These are phyloP conservation scores for Lucifuga dentata DNA, from an alignment of 2,113 vertebrate species.

Conservation along the genomic window DNA sequence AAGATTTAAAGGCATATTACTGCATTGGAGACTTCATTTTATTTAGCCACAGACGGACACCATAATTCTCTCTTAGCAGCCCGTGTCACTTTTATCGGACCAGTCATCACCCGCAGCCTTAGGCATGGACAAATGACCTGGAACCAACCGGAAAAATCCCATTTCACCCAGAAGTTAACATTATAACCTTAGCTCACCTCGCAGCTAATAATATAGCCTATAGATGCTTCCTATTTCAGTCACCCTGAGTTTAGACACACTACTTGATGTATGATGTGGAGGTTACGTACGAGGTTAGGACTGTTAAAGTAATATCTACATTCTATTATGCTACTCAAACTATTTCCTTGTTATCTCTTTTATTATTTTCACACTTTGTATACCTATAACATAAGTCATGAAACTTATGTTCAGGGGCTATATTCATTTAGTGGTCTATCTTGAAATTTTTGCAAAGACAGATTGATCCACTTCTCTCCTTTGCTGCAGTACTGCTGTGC, in stretches of 20 bases:
- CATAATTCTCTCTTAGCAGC: slow-evolving; percentile 39
- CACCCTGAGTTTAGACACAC: slow-evolving; percentile 14
- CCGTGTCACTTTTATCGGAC: slow-evolving; percentile 51
- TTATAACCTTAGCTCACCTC: slow-evolving; percentile 21
- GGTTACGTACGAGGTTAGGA: slow-evolving; percentile 3
- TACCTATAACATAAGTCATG: too few species aligned
- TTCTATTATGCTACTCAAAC: not conserved
- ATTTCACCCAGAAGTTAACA: slow-evolving; percentile 54
- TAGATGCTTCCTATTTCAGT: slow-evolving; percentile 22
- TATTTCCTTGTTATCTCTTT: too few species aligned
- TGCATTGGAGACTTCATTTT: slow-evolving; percentile 22
- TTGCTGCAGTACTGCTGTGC: too few species aligned
- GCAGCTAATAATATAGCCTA: slow-evolving; percentile 8
- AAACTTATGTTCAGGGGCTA: too few species aligned
- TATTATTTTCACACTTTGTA: too few species aligned
- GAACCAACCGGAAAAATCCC: slow-evolving; percentile 52
- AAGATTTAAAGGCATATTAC: slow-evolving; percentile 41
- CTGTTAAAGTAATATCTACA: slow-evolving; percentile 18
- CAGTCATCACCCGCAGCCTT: slow-evolving; percentile 44
- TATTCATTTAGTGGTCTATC: too few species aligned
- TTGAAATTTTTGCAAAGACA: too few species aligned
- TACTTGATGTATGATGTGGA: slow-evolving; percentile 19
- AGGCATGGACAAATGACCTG: slow-evolving; percentile 52
- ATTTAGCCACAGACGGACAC: slow-evolving; percentile 29
- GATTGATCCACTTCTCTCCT: too few species aligned